These are phyloP conservation scores for Bombus waltoni DNA, from an alignment of 1,140 invertebrate species.

Conservation along the genomic window DNA sequence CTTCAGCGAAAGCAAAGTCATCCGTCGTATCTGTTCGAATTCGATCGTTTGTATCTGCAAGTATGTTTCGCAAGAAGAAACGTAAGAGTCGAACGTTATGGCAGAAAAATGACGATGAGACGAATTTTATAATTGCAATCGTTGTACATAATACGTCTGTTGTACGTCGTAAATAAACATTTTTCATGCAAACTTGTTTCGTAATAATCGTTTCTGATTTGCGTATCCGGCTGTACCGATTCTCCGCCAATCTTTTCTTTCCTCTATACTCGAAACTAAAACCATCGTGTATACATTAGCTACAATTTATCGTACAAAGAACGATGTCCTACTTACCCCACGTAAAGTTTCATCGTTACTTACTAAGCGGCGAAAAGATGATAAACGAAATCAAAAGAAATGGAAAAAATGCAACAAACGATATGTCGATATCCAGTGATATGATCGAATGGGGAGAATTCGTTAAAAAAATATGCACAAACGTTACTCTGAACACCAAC, in stretches of 20 bases:
- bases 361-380: background rate
- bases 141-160: slow-evolving; percentile 53
- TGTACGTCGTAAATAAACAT: slow-evolving; percentile 27
- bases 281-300: background rate
- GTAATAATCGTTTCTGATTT: background rate
- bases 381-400: background rate
- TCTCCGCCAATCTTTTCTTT: background rate
- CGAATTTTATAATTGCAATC: slow-evolving; percentile 34
- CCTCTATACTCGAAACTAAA: background rate
- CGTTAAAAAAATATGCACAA: background rate
- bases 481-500: background rate
- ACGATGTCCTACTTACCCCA: background rate
- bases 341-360: background rate
- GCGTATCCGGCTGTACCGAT: background rate
- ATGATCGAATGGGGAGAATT: background rate
- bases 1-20: no score
- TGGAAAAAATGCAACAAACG: background rate
- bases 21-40: background rate
- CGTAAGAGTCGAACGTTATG: no score
- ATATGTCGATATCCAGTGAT: background rate
- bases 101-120: background rate
- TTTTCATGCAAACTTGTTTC: slow-evolving; percentile 22
- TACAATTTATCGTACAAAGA: background rate
- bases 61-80: background rate
- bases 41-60: background rate